Evolutionary conservation across 2,797 vertebrate species (phyloP).

Genomic region (Harpagifer antarcticus): DNA sequence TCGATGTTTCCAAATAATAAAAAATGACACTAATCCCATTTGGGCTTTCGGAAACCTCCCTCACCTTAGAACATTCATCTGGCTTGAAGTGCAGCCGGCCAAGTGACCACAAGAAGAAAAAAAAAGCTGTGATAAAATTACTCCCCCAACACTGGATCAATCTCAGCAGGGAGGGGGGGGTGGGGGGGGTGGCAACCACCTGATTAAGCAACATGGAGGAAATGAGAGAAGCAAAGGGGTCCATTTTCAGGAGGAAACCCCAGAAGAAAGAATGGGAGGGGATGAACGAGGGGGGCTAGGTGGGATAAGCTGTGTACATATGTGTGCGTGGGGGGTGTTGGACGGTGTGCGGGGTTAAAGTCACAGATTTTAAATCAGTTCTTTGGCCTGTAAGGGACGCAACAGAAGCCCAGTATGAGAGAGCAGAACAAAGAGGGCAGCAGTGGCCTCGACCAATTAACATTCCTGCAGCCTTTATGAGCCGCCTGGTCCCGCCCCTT

Average conservation of each 20-base stretch:
- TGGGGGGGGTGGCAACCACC: conserved; percentile 44
- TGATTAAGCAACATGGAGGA: conserved; percentile 70
- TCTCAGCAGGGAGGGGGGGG: conserved; percentile 25
- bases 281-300: conserved; percentile 17
- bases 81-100: conserved; percentile 20
- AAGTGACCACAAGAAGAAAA: conserved; percentile 32
- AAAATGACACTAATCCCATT: conserved; percentile 21
- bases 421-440: conserved; percentile 79
- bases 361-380: conserved; percentile 86
- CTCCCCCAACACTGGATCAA: conserved; percentile 59
- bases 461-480: conserved; percentile 85
- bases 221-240: conserved; percentile 70
- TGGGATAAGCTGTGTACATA: conserved; percentile 40
- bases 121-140: conserved; percentile 54
- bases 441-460: conserved; percentile 88
- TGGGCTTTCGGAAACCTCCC: conserved; percentile 10
- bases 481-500: conserved; percentile 77
- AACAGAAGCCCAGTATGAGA: conserved; percentile 81
- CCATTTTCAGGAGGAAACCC: conserved; percentile 50
- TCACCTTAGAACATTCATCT: background rate
- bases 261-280: conserved; percentile 48
- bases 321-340: conserved; percentile 43
- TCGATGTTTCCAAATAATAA: conserved; percentile 7
- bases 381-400: conserved; percentile 75
- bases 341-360: conserved; percentile 52